A percentile compares a stretch with the other conserved stretches of the same genome.
Evolutionary conservation across 2,113 vertebrate species (phyloP).

Genomic region (Grus americana): DNA sequence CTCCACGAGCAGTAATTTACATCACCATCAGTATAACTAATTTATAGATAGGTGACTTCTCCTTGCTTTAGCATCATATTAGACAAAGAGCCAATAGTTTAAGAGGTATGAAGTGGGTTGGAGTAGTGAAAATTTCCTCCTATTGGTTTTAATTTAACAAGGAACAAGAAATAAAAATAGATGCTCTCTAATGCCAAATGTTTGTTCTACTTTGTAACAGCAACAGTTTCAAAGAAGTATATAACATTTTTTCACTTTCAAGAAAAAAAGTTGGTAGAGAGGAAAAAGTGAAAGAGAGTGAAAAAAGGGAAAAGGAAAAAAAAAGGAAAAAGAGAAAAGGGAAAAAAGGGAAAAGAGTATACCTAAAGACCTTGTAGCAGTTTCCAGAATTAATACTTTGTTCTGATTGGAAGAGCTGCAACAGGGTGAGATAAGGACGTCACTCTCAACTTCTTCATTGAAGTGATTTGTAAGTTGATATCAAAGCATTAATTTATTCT

Average conservation of each 20-base stretch:
- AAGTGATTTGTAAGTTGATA: neutral
- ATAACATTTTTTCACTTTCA: neutral
- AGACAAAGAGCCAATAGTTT: neutral
- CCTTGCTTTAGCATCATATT: neutral
- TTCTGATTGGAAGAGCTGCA: neutral
- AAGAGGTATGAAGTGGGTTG: neutral
- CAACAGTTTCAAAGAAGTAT: neutral
- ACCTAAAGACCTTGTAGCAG: neutral
- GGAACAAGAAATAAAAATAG: neutral
- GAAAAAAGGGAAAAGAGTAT: neutral
- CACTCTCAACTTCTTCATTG: neutral
- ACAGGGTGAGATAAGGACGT: neutral
- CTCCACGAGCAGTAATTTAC: accelerated
- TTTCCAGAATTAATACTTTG: neutral
- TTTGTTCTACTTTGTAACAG: neutral
- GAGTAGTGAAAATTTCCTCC: neutral
- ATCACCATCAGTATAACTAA: neutral
- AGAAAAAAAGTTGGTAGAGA: neutral
- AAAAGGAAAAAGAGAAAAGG: neutral
- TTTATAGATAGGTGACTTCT: neutral
- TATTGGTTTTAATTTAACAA: neutral
- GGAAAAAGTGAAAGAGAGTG: neutral
- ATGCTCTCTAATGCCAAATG: neutral
- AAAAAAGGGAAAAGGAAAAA: neutral
- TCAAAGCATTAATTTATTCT: neutral